phyloP scores from a whole-genome alignment of 2,113 vertebrate species.

The Chaenocephalus aceratus region DNA sequence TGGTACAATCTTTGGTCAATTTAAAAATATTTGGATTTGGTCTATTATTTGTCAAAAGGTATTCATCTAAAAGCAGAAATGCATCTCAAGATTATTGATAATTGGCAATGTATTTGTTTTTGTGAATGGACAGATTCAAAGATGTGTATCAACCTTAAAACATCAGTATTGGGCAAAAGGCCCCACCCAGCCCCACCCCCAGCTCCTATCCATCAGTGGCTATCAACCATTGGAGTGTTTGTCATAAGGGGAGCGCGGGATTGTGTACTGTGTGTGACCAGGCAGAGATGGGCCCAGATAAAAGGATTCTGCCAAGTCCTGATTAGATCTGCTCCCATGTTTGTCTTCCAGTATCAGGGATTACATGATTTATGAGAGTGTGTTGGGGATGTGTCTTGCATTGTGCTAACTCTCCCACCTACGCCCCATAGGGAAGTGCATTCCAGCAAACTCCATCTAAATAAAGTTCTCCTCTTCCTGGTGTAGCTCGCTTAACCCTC shows the following conservation, averaged over 20 bases:
- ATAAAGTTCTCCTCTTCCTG: slow-evolving; percentile 33
- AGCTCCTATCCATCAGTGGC: slow-evolving; percentile 17
- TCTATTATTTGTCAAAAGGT: background rate
- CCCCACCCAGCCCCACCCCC: background rate
- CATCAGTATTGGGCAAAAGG: background rate
- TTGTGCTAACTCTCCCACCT: slow-evolving; percentile 75
- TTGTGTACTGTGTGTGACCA: slow-evolving; percentile 67
- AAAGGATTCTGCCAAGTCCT: slow-evolving; percentile 75
- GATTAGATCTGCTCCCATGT: slow-evolving; percentile 83
- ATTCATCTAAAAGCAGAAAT: background rate
- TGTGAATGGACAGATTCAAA: background rate
- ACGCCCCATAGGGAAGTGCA: slow-evolving; percentile 55
- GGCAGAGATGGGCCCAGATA: slow-evolving; percentile 78
- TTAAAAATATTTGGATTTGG: too few species aligned
- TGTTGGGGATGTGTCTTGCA: slow-evolving; percentile 52
- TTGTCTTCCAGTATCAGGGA: slow-evolving; percentile 83
- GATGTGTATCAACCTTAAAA: slow-evolving; percentile 3
- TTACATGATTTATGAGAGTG: slow-evolving; percentile 84
- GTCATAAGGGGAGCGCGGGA: slow-evolving; percentile 29
- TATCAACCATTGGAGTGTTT: slow-evolving; percentile 37
- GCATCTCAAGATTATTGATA: background rate
- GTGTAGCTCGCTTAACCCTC: slow-evolving; percentile 36
- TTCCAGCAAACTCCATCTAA: slow-evolving; percentile 67
- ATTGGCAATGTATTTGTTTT: background rate
- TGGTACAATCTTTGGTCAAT: background rate